Base-by-base conservation (phyloP, 2,113 vertebrate species). In the Pelobates fuscus region DNA sequence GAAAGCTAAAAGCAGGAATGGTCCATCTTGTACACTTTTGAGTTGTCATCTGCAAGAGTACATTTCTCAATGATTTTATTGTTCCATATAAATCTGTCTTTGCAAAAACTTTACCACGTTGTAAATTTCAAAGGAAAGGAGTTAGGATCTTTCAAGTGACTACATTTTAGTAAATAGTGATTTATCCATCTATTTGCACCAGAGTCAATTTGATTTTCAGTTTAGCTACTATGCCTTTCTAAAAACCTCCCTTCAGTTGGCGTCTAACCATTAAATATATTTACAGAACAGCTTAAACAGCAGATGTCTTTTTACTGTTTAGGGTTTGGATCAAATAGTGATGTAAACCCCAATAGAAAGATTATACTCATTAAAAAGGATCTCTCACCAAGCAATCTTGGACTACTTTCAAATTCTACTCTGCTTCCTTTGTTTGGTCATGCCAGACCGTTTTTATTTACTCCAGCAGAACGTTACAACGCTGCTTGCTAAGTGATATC, bases 241-340 rank as follows among this genome's bases (percentile, higher is more conserved):
- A 91, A 92, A 91, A 88, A 89, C 85, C 84, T 91, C 87, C 87
- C 87, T 87, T 91, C 86, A 89, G 89, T 91, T 91, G 89, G 90
- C 91, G 86, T 89, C 88, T 88, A 91, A 92, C 91, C 91, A 91
- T 89, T 91, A 91, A 91, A 91, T 86, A 89, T 88, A 89, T 93
- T 92, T 93, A 90, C 88, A 90, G 87, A 83, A 86, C 89, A 93
- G 88, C 90, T 91, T 93, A 93, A 76, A 88, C 88, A 91, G 88
- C 91, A 93, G 91, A 91, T 93, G 91, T 89, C 87, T 83, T 81
- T 85, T 78, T 91, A 83, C 84, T 86, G 82, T 87, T 80, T 84
- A 78, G 55, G 82, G 80, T 86, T 91, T 88, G 89, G 87, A 91
- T 92, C 87, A 93, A 92, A 91, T 91, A 81, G 82, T 88, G 84